Conservation (phyloP, 1,140 invertebrate genomes). For the Drepana arcuata region DNA sequence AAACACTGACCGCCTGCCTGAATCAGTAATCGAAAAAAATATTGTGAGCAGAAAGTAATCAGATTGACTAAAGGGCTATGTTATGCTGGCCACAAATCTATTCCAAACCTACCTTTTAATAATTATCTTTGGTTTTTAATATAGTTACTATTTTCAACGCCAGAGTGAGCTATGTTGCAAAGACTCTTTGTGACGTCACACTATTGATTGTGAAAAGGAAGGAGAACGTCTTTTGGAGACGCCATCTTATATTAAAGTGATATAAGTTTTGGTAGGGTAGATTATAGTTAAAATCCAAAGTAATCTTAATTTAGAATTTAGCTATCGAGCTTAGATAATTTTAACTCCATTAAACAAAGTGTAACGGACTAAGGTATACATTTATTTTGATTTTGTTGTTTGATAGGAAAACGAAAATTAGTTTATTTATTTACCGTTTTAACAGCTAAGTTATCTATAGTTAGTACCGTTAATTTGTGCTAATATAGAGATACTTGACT, state of each 20-base stretch:
- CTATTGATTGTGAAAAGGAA: slow-evolving; percentile 65
- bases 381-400: slow-evolving; percentile 57
- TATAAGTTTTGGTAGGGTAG: slow-evolving; percentile 69
- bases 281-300: slow-evolving; percentile 63
- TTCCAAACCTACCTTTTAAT: too few relatives aligned
- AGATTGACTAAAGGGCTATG: too few relatives aligned
- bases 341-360: slow-evolving; percentile 41
- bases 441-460: slow-evolving; percentile 32
- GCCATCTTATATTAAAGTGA: slow-evolving; percentile 72
- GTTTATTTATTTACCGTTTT: slow-evolving; percentile 69
- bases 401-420: slow-evolving; percentile 40
- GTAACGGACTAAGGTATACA: slow-evolving; percentile 64
- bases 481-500: slow-evolving; percentile 19
- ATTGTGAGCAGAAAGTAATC: too few relatives aligned
- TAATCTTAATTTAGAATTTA: slow-evolving; percentile 55
- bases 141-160: slow-evolving; percentile 23
- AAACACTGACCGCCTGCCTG: too few relatives aligned
- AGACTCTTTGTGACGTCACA: slow-evolving; percentile 71
- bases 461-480: slow-evolving; percentile 49
- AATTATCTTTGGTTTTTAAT: not conserved
- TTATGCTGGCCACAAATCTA: too few relatives aligned
- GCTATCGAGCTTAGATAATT: slow-evolving; percentile 53
- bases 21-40: too few relatives aligned
- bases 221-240: slow-evolving; percentile 69
- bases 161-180: slow-evolving; percentile 45